Base-by-base conservation (phyloP, 2,888 invertebrate species). In the Holacanthella duospinosa region DNA sequence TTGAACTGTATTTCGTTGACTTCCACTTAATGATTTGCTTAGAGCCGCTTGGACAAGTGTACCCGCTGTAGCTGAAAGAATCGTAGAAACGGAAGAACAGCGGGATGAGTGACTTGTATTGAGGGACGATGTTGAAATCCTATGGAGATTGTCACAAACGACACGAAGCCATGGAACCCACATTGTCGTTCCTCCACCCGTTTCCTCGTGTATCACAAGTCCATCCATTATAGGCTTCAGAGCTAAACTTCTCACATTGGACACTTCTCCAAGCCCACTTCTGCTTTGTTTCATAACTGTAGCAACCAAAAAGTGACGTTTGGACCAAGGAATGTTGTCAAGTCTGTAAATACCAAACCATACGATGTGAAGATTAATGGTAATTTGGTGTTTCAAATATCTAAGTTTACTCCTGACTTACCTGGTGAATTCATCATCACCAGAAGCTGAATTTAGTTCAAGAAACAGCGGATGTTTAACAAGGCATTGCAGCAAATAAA, bases 161-260 rank as follows among this genome's bases (percentile, higher is more conserved):
- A 73, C 71, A 24, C 73, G 67, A 29, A 73, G 67, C 73, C 73
- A 73, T 9, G 73, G 73, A 4, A 63, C 66, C 71, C 71, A 73
- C 71, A 71, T 73, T 21, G 69, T 66, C 43, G 62, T 65, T 43
- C 60, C 60, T 27, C 56, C 58, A 21, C 66, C 64, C 12, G 53
- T 61, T 6, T 61, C 55, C 62, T 72, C 72, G 55, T 72, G 72
- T 16, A 64, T 44, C 12, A 59, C 59, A 27, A 72, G 59, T 0
- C 72, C 72, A 48, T 61, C 63, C 68, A 73, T 67, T 2, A 73
- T 61, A 3, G 71, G 71, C 48, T 70, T 73, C 16, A 73, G 58
- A n/a, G 72, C 72, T 36, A 70, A 55, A 60, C 66, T 70, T 60
- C 72, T 64, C 27, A 73, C 72, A 56, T 71, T 69, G 6, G 70